phyloP scores from a whole-genome alignment of 2,797 vertebrate species.

The Falco naumanni region DNA sequence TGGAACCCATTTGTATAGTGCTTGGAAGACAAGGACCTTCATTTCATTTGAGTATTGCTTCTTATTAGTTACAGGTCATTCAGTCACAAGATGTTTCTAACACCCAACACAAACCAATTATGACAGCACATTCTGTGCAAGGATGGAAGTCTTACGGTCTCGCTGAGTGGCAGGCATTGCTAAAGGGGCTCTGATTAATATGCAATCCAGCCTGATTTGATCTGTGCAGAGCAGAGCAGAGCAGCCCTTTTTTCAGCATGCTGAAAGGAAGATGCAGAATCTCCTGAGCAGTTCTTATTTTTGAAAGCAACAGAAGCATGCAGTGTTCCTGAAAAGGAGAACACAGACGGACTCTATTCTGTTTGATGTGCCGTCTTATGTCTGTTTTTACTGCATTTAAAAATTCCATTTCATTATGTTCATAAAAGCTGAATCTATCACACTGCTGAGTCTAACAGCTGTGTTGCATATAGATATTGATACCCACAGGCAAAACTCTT shows the following conservation, averaged over 20 bases:
- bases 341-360: background rate
- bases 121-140: background rate
- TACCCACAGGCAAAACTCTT: slow-evolving; percentile 71
- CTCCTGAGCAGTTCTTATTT: slow-evolving; percentile 3
- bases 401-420: slow-evolving; percentile 72
- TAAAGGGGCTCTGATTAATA: slow-evolving; percentile 38
- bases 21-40: slow-evolving; percentile 1
- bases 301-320: background rate
- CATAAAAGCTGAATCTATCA: slow-evolving; percentile 66
- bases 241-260: slow-evolving; percentile 25
- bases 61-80: slow-evolving; percentile 14
- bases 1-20: background rate
- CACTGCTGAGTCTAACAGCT: slow-evolving; percentile 64
- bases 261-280: background rate
- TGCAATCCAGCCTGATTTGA: background rate
- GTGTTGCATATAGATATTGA: slow-evolving; percentile 71
- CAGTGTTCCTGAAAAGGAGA: background rate
- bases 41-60: background rate
- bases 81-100: slow-evolving; percentile 12
- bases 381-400: slow-evolving; percentile 67
- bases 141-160: background rate
- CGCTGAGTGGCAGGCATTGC: background rate
- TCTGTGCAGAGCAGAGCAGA: background rate
- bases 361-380: slow-evolving; percentile 66
- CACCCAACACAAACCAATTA: background rate